Evolutionary conservation across 1,140 invertebrate species (phyloP).

Genomic region (Xylocopa sonorina): DNA sequence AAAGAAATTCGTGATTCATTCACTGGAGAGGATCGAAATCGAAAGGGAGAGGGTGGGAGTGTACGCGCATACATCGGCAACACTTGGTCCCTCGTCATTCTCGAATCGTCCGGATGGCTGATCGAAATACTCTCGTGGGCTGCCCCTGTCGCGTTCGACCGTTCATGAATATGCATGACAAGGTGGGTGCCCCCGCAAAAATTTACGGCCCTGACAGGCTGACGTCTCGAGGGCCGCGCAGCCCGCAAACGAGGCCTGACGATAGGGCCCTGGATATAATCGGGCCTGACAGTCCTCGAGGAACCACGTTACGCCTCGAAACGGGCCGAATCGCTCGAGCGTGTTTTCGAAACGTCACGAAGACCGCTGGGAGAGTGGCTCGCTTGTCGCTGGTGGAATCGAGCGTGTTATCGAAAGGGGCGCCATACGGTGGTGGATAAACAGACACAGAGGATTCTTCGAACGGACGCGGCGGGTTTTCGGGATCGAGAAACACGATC

Average conservation of each 20-base stretch:
- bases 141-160: conserved; percentile 25
- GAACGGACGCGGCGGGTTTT: neutral
- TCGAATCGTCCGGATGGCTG: conserved; percentile 50
- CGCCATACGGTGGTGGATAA: neutral
- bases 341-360: conserved; percentile 37
- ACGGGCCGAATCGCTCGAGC: conserved; percentile 3
- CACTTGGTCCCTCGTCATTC: conserved; percentile 49
- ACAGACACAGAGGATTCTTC: neutral
- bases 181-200: conserved; percentile 63
- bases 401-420: conserved; percentile 28
- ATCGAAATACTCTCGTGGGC: conserved; percentile 59
- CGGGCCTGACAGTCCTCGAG: conserved; percentile 58
- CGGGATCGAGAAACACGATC: neutral
- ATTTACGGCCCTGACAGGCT: conserved; percentile 64
- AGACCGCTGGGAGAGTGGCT: conserved; percentile 34
- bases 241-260: conserved; percentile 43
- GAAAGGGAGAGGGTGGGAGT: neutral
- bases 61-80: conserved; percentile 14
- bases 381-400: conserved; percentile 15
- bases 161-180: conserved; percentile 71
- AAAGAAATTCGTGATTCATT: neutral
- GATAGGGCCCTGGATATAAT: conserved; percentile 58
- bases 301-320: conserved; percentile 53
- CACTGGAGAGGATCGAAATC: too few relatives aligned
- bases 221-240: conserved; percentile 66